Percentiles rank a stretch among this genome's conserved stretches.
Conservation (phyloP, 1,140 invertebrate species). For the Magallana angulata region DNA sequence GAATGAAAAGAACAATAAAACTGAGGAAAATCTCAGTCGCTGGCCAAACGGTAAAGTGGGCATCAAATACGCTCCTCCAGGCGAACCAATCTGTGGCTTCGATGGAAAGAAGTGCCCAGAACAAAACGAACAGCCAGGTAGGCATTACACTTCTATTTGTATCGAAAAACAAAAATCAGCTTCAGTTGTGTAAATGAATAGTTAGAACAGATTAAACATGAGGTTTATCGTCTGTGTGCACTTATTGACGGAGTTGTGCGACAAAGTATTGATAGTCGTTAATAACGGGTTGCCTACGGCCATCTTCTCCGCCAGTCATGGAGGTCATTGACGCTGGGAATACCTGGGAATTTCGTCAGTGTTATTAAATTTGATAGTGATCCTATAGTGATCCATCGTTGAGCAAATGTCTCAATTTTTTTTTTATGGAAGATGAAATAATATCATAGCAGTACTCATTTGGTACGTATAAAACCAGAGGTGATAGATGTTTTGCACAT, state of each 20-base stretch:
- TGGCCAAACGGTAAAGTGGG: conserved; percentile 68
- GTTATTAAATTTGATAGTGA: no score
- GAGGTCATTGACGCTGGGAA: neutral
- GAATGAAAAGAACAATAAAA: neutral
- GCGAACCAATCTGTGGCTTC: conserved; percentile 72
- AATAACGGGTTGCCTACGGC: neutral
- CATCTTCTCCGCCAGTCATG: neutral
- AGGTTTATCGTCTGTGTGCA: neutral
- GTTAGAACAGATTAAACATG: no score
- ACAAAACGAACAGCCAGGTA: conserved; percentile 17
- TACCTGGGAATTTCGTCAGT: no score
- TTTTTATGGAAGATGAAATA: no score
- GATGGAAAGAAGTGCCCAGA: conserved; percentile 69
- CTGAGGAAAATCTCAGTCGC: conserved; percentile 7
- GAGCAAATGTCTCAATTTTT: no score
- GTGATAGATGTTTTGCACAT: no score
- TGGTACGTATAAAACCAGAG: no score
- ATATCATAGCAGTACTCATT: no score
- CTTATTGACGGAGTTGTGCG: neutral
- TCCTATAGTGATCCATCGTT: no score
- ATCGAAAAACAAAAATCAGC: no score
- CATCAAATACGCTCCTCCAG: conserved; percentile 65
- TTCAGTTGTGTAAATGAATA: no score
- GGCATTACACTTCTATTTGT: no score
- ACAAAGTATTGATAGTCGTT: neutral